A percentile compares a stretch with the other conserved stretches of the same genome.
These are phyloP conservation scores for Gryllus longicercus DNA, from an alignment of 2,888 invertebrate species.

Conservation along the genomic window DNA sequence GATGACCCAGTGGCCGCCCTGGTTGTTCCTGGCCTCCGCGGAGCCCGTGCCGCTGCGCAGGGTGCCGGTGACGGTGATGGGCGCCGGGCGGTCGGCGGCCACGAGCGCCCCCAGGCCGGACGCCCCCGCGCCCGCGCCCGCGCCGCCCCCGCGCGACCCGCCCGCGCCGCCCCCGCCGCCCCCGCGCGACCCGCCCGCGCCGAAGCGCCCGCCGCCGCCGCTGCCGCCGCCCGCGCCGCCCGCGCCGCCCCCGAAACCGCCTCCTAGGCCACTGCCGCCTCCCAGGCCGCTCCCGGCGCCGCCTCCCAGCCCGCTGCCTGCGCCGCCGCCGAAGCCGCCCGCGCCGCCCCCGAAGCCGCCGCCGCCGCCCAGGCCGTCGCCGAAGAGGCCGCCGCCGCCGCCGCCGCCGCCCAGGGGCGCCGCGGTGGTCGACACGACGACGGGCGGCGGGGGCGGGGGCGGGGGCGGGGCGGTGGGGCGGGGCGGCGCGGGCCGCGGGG, in stretches of 20 bases:
- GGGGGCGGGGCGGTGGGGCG: background rate
- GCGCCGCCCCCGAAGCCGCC: background rate
- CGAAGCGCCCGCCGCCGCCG: background rate
- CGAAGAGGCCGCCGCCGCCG: background rate
- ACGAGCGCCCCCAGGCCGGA: background rate
- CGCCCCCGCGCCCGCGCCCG: background rate
- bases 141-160: background rate
- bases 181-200: background rate
- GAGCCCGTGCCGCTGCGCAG: background rate
- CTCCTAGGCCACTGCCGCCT: no score
- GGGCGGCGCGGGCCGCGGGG: background rate
- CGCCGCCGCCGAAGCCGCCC: background rate
- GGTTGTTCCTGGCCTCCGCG: background rate
- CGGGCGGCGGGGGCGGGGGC: background rate
- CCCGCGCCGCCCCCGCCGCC: background rate
- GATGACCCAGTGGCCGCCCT: constrained; percentile 6
- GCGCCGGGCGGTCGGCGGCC: background rate
- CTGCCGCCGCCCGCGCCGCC: no score
- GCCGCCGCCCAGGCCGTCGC: background rate
- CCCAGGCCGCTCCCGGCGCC: no score
- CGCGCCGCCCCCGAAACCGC: background rate
- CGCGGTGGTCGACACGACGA: background rate
- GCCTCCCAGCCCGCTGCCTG: no score
- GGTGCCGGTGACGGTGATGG: background rate
- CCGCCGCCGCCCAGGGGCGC: background rate